These are phyloP conservation scores for Abrostola triplasia DNA, from an alignment of 2,888 invertebrate genomes.

Conservation along the genomic window DNA sequence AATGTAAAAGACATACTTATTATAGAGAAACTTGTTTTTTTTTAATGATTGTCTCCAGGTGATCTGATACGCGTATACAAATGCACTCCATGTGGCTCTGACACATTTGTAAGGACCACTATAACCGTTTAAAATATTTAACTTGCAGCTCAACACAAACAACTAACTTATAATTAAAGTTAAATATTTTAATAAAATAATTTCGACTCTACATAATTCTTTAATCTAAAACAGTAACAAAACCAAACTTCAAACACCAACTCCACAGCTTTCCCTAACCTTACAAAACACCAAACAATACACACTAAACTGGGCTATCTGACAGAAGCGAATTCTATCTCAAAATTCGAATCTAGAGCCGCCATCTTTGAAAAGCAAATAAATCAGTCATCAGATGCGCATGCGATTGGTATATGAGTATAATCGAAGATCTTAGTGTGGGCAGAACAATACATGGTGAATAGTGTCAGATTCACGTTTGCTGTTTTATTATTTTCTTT, in stretches of 20 bases:
- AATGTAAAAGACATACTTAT: too few relatives aligned
- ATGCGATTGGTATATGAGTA: slow-evolving; percentile 53
- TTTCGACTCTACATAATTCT: neutral
- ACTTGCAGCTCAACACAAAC: too few relatives aligned
- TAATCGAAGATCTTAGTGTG: slow-evolving; percentile 71
- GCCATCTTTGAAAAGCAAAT: slow-evolving; percentile 53
- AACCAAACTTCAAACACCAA: neutral
- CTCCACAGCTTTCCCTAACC: neutral
- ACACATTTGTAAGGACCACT: too few relatives aligned
- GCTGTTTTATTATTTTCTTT: slow-evolving; percentile 42
- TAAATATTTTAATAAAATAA: neutral
- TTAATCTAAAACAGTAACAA: neutral
- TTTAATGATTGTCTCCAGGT: too few relatives aligned
- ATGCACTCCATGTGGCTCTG: too few relatives aligned
- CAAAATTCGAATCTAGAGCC: slow-evolving; percentile 46
- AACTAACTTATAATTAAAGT: too few relatives aligned
- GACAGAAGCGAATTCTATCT: slow-evolving; percentile 44
- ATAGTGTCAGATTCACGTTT: slow-evolving; percentile 49
- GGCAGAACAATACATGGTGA: slow-evolving; percentile 69
- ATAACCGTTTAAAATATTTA: too few relatives aligned
- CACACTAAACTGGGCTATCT: slow-evolving; percentile 38
- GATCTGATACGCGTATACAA: too few relatives aligned
- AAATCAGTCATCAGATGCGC: slow-evolving; percentile 63
- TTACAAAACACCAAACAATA: slow-evolving; percentile 17
- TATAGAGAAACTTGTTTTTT: too few relatives aligned